Percentiles rank a stretch among this genome's conserved stretches.
phyloP scores from a whole-genome alignment of 2,113 vertebrate genomes.

The Potamarius usumacintae region DNA sequence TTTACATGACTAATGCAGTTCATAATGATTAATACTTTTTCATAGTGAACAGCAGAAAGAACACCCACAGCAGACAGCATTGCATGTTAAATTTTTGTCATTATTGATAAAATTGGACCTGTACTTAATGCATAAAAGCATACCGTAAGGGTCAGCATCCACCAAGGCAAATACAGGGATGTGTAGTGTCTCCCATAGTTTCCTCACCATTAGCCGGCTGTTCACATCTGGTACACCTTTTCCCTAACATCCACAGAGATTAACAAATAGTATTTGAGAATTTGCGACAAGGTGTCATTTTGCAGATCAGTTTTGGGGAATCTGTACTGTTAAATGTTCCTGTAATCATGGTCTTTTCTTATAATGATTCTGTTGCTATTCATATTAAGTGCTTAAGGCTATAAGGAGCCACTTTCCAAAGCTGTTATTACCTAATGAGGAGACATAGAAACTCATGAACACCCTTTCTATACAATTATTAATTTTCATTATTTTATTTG shows the following conservation, averaged over 20 bases:
- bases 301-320: background rate
- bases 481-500: background rate
- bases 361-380: background rate
- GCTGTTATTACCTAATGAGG: background rate
- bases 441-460: background rate
- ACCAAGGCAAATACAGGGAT: slow-evolving; percentile 86
- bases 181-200: slow-evolving; percentile 86
- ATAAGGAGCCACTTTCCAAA: background rate
- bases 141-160: slow-evolving; percentile 95
- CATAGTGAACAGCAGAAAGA: background rate
- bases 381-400: background rate
- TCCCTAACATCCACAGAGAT: slow-evolving; percentile 71
- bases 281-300: background rate
- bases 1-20: background rate
- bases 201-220: slow-evolving; percentile 89
- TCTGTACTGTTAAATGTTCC: background rate
- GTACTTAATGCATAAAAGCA: background rate
- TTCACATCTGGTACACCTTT: slow-evolving; percentile 95
- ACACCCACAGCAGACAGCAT: background rate
- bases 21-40: background rate
- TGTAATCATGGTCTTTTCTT: background rate
- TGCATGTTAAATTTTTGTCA: background rate
- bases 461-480: background rate
- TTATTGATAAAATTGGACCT: background rate
- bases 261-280: slow-evolving; percentile 4